Evolutionary conservation across 2,113 vertebrate species (phyloP).

Genomic region (Glaucidium brasilianum): DNA sequence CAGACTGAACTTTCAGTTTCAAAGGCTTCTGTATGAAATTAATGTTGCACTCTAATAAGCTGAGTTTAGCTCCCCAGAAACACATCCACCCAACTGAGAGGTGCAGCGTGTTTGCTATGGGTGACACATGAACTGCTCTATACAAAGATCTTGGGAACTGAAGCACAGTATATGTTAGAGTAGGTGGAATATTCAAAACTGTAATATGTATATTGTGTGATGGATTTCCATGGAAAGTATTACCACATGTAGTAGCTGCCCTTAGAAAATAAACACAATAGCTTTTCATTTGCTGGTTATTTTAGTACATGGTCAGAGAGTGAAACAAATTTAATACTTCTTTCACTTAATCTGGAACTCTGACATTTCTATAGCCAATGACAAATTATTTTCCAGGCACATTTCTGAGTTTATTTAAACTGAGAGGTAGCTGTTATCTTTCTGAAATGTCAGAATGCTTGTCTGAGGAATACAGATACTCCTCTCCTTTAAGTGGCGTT

Average conservation of each 20-base stretch:
- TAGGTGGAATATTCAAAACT: background rate
- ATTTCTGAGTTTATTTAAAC: slow-evolving; percentile 26
- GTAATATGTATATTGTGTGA: background rate
- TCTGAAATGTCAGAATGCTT: slow-evolving; percentile 31
- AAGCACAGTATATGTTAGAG: background rate
- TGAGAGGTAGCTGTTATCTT: slow-evolving; percentile 32
- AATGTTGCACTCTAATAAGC: background rate
- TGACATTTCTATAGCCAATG: slow-evolving; percentile 17
- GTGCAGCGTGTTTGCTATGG: background rate
- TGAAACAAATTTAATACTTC: background rate
- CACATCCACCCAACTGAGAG: background rate
- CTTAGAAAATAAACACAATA: background rate
- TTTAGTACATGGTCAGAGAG: background rate
- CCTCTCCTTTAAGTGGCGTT: background rate
- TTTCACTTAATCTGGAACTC: background rate
- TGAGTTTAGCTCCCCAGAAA: background rate
- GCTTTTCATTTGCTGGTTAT: background rate
- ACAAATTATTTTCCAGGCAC: slow-evolving; percentile 19
- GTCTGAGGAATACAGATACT: slow-evolving; percentile 3
- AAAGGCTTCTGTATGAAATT: background rate
- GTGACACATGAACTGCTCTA: background rate
- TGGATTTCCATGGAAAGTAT: background rate
- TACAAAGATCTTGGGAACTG: background rate
- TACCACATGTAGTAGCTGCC: background rate
- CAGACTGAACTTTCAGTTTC: background rate